A percentile compares a stretch with the other conserved stretches of the same genome.
These are phyloP conservation scores for Achlya flavicornis DNA, from an alignment of 2,888 invertebrate genomes.

Conservation along the genomic window DNA sequence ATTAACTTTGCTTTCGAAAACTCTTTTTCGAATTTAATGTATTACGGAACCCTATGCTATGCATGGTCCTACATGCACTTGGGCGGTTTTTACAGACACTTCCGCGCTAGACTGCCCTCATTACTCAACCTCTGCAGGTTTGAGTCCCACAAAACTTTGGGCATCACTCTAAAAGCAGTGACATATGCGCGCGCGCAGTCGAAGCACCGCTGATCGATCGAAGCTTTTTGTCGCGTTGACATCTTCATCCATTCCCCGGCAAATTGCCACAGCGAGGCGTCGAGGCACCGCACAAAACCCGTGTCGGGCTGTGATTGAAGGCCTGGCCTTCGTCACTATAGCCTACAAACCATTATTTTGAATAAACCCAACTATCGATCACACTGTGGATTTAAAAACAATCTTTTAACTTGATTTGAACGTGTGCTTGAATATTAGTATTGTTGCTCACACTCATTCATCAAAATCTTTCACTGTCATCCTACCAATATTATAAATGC, in stretches of 20 bases:
- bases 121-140: not conserved
- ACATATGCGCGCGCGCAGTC: conserved; percentile 67
- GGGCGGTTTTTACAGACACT: no score
- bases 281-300: conserved; percentile 53
- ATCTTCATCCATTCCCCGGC: conserved; percentile 77
- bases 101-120: no score
- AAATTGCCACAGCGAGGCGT: conserved; percentile 64
- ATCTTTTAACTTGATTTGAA: conserved; percentile 42
- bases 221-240: conserved; percentile 80
- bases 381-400: conserved; percentile 55
- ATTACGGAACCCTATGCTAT: no score
- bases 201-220: conserved; percentile 69
- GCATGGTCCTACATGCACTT: no score
- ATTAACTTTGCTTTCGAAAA: no score
- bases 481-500: not conserved
- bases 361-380: conserved; percentile 77
- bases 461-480: conserved; percentile 58
- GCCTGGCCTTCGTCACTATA: conserved; percentile 46
- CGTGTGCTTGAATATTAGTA: conserved; percentile 39
- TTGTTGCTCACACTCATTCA: conserved; percentile 44
- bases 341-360: conserved; percentile 65
- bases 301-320: conserved; percentile 72
- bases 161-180: conserved; percentile 40
- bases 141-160: conserved; percentile 32
- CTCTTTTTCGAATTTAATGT: no score